Conservation (phyloP, 2,113 vertebrate species). For the Sylvilagus bachmani region DNA sequence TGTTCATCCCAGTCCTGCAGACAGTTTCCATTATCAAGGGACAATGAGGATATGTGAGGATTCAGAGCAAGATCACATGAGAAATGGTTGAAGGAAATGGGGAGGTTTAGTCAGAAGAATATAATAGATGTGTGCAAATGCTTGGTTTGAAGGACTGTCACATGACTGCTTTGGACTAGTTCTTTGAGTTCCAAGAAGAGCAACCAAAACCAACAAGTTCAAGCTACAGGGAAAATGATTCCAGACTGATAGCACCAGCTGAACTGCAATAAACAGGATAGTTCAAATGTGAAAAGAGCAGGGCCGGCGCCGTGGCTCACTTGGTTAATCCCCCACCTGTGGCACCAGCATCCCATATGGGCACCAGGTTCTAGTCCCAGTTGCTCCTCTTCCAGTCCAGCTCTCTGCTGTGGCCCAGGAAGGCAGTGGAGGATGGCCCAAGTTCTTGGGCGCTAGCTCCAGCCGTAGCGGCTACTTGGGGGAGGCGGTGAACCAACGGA, state of each 20-base stretch:
- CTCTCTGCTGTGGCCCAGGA: too few species aligned
- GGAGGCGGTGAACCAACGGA: too few species aligned
- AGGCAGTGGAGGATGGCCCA: too few species aligned
- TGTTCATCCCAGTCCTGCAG: not conserved
- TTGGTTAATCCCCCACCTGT: too few species aligned
- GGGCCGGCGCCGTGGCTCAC: too few species aligned
- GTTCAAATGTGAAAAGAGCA: not conserved
- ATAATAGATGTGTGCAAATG: not conserved
- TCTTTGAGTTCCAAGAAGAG: not conserved
- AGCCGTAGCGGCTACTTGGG: too few species aligned
- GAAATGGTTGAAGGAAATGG: not conserved
- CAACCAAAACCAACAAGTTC: not conserved
- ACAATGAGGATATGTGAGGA: not conserved
- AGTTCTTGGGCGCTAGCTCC: too few species aligned
- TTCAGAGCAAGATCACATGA: not conserved
- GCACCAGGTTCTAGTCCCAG: too few species aligned
- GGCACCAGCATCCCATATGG: too few species aligned
- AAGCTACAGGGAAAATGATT: not conserved
- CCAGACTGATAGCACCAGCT: not conserved
- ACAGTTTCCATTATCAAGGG: not conserved
- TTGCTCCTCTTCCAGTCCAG: too few species aligned
- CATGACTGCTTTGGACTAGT: not conserved
- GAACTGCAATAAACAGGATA: not conserved
- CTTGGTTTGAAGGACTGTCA: not conserved
- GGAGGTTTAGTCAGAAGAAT: not conserved